Evolutionary conservation across 1,140 invertebrate genomes (phyloP), one percentile per base, ranked within the genome.

Genomic region (Drosophila ogumai): DNA sequence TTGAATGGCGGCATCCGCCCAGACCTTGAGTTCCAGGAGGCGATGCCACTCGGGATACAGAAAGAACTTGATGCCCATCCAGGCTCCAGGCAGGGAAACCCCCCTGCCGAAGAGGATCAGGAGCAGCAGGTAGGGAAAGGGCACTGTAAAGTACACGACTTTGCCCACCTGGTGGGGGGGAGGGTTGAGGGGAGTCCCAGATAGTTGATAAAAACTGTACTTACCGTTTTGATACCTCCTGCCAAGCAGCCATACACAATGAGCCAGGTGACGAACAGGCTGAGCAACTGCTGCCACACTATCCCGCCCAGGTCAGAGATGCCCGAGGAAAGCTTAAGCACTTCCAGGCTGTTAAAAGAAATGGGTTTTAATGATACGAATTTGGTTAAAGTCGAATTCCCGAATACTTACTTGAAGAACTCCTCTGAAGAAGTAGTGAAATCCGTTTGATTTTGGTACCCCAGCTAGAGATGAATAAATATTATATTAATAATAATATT

Each of bases 1-100:
- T 93, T 97, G 96, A 8, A 97, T 95, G 0, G 97, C 97, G 7
- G 98, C 98, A 93, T 98, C 98, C 34, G 96, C 96, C 98, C 98
- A 99, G 22, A 98, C 97, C 91, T 94, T 95, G 25, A 95, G 93
- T 82, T 96, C 95, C 3, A 91, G 91, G 28, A 98, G 93, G 74
- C 95, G 94, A 15, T 94, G 82, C 96, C 96, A 98, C 71, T 98
- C 94, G 1, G 98, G 98, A 38, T 95, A 94, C 28, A 98, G 94
- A 84, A 97, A 99, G 93, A 96, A 98, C 22, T 94, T 92, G 68
- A 98, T 96, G 22, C 97, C 97, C 58, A 95, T 93, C 54, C 94
- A 93, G 15, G 96, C 96, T 19, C 97, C 97, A 0, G 96, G 95
- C 50, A 98, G 93, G 0, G 97, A 97, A 12, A 96, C 92, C 7